phyloP scores from a whole-genome alignment of 2,797 vertebrate species.

The Leptoclinus maculatus region DNA sequence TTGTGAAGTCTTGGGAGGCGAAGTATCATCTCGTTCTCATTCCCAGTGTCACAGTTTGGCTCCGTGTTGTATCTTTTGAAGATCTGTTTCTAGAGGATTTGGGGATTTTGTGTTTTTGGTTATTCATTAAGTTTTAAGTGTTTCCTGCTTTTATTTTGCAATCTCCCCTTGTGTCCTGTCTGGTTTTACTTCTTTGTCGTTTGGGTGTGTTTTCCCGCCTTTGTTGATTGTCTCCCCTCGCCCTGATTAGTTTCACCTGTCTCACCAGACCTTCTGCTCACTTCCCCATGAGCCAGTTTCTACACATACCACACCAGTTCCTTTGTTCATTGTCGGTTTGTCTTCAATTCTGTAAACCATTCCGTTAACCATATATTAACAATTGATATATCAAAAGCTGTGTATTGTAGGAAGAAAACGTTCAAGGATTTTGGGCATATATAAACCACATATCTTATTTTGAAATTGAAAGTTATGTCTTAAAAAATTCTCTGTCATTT shows the following conservation, averaged over 20 bases:
- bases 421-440: neutral
- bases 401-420: neutral
- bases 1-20: neutral
- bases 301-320: neutral
- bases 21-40: neutral
- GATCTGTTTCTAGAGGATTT: too few species aligned
- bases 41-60: neutral
- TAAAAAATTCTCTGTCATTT: neutral
- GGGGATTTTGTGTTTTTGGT: neutral
- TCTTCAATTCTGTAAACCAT: neutral
- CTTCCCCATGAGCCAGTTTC: neutral
- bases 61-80: neutral
- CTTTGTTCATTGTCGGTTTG: neutral
- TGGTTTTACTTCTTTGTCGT: neutral
- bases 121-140: neutral
- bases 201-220: neutral
- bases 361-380: neutral
- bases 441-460: neutral
- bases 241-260: neutral
- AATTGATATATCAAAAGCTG: neutral
- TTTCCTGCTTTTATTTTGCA: neutral
- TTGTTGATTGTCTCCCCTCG: neutral
- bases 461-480: neutral
- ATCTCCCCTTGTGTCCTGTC: neutral
- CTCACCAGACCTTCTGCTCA: neutral